Evolutionary conservation across 2,113 vertebrate genomes (phyloP), one percentile per base, ranked within the genome.

Genomic region (Hyaena hyaena): DNA sequence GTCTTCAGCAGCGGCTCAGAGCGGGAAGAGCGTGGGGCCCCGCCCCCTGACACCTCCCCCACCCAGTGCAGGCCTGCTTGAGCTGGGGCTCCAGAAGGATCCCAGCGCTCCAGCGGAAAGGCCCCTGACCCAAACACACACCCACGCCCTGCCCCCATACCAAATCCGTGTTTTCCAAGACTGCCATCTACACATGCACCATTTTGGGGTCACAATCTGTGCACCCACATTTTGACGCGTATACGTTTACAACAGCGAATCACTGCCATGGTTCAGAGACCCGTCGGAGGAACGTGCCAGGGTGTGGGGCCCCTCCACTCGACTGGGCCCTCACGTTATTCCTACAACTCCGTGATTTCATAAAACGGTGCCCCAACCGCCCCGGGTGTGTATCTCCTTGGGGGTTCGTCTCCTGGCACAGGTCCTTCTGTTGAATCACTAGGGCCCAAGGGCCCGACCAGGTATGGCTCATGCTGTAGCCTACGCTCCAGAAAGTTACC

Each of bases 181-280:
- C 0, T 0, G 31, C 14, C 5, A 11, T 10, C 2, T 4, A 12
- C 0, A n/a, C 2, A 7, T 45, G 10, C 28, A 2, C 1, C 50
- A 1, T 5, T 28, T 33, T 1, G 28, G 74, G 28, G 53, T n/a
- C 28, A 17, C 1, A 4, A 24, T 31, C 9, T 0, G 17, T 2
- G 35, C 3, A 2, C 28, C 1, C 0, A 61, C 8, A 8, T 14
- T 26, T 1, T 48, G 63, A 50, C 6, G 35, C 7, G 43, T 0
- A 2, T 0, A 2, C 6, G 2, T 39, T 9, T 39, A 10, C 11
- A 10, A 53, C 4, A 43, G 12, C 10, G 53, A 24, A 10, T 24
- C 21, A 7, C 8, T 15, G 45, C 23, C 23, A 3, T 0, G 31
- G 31, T 48, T 48, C 48, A 2, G 28, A 39, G 15, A 39, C 12